phyloP scores from a whole-genome alignment of 2,797 vertebrate genomes.

The Esox masquinongy region DNA sequence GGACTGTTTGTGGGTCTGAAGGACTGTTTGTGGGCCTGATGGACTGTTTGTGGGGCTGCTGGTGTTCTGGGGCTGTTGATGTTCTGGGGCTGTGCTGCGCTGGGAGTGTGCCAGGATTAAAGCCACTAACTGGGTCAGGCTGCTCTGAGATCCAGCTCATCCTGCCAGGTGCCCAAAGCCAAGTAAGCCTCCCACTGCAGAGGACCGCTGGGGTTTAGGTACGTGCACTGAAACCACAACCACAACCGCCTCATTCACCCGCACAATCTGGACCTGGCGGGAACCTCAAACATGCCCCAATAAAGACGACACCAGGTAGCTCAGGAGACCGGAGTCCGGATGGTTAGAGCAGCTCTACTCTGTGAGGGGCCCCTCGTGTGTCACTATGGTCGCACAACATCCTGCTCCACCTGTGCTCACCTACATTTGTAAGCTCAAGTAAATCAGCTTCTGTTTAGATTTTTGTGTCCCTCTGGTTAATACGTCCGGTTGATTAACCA shows the following conservation, averaged over 20 bases:
- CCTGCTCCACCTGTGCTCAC: not conserved
- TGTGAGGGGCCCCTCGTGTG: not conserved
- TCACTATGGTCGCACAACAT: not conserved
- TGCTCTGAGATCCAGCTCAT: conserved; percentile 42
- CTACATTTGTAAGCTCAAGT: not conserved
- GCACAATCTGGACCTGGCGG: not conserved
- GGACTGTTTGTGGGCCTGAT: too few relatives aligned
- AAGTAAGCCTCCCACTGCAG: conserved; percentile 28
- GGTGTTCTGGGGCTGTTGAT: not conserved
- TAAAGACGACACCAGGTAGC: not conserved
- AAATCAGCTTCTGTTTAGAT: not conserved
- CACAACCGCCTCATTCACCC: not conserved
- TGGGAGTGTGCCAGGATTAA: conserved; percentile 61
- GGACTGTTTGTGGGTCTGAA: too few relatives aligned
- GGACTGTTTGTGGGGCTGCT: too few relatives aligned
- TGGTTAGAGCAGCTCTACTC: not conserved
- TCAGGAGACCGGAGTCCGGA: not conserved
- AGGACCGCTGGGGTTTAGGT: not conserved
- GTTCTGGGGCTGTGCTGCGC: not conserved
- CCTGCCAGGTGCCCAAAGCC: conserved; percentile 45
- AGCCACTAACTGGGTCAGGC: conserved; percentile 72
- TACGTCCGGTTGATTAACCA: not conserved
- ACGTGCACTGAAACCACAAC: not conserved
- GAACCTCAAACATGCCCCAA: not conserved
- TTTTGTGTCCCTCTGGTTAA: not conserved